A percentile compares a stretch with the other conserved stretches of the same genome.
Evolutionary conservation across 1,140 invertebrate genomes (phyloP).

Genomic region (Trialeurodes vaporariorum): DNA sequence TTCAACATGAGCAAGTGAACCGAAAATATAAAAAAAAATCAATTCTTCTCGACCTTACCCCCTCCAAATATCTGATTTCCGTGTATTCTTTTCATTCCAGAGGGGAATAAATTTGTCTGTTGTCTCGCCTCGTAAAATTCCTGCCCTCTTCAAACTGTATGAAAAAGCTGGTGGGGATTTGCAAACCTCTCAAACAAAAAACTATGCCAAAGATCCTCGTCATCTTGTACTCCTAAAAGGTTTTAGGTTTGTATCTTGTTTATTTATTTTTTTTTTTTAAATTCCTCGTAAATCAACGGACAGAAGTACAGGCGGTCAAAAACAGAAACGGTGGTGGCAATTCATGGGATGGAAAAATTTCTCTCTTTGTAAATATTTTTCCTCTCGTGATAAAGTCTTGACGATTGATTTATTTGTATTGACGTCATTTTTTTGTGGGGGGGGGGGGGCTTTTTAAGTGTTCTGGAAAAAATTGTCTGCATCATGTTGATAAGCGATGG

Average conservation of each 20-base stretch:
- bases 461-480: too few species aligned
- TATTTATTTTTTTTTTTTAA: slow-evolving; percentile 3
- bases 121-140: slow-evolving; percentile 76
- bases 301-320: too few species aligned
- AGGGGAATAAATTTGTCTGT: slow-evolving; percentile 75
- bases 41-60: background rate
- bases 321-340: too few species aligned
- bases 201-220: slow-evolving; percentile 78
- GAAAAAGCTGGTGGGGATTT: slow-evolving; percentile 78
- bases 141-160: slow-evolving; percentile 61
- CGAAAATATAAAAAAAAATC: background rate
- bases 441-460: too few species aligned
- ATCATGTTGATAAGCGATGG: too few species aligned
- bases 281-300: too few species aligned
- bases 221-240: slow-evolving; percentile 72
- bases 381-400: too few species aligned
- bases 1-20: background rate
- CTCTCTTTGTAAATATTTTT: too few species aligned
- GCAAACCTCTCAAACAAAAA: slow-evolving; percentile 63
- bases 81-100: slow-evolving; percentile 38
- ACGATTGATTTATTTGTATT: too few species aligned
- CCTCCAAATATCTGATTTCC: slow-evolving; percentile 2
- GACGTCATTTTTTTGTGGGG: too few species aligned
- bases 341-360: too few species aligned
- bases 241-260: slow-evolving; percentile 44